Conservation (phyloP, 2,113 vertebrate genomes). For the Elephantulus edwardii region DNA sequence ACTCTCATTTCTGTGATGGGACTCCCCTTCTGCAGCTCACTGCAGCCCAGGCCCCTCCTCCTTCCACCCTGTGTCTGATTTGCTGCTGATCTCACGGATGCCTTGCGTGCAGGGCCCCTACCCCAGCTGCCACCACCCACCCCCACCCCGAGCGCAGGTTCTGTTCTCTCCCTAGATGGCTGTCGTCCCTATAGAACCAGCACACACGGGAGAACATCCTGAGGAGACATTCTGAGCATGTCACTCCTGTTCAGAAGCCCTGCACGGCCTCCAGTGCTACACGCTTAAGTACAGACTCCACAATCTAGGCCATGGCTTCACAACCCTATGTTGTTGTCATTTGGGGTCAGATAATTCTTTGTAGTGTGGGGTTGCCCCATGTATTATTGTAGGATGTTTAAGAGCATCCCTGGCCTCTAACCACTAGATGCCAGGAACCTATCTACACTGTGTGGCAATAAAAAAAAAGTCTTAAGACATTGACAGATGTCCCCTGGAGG, state of each 20-base stretch:
- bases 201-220: neutral
- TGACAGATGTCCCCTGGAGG: neutral
- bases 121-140: neutral
- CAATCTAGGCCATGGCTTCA: neutral
- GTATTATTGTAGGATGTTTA: neutral
- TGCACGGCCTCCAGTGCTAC: neutral
- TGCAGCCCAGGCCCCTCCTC: neutral
- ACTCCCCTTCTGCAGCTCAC: accelerated
- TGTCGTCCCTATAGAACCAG: neutral
- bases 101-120: neutral
- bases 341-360: neutral
- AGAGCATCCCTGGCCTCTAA: neutral
- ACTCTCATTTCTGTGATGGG: neutral
- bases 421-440: neutral
- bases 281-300: neutral
- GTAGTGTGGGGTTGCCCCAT: neutral
- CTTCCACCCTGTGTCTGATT: neutral
- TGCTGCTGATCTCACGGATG: neutral
- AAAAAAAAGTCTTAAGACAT: neutral
- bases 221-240: neutral
- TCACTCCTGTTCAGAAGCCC: neutral
- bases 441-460: neutral
- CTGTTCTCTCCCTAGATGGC: neutral
- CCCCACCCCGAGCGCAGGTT: neutral
- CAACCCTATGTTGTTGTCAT: neutral